Percentiles rank a stretch among this genome's conserved stretches.
These are phyloP conservation scores for Ptychoptera albimana DNA, from an alignment of 2,888 invertebrate species.

Conservation along the genomic window DNA sequence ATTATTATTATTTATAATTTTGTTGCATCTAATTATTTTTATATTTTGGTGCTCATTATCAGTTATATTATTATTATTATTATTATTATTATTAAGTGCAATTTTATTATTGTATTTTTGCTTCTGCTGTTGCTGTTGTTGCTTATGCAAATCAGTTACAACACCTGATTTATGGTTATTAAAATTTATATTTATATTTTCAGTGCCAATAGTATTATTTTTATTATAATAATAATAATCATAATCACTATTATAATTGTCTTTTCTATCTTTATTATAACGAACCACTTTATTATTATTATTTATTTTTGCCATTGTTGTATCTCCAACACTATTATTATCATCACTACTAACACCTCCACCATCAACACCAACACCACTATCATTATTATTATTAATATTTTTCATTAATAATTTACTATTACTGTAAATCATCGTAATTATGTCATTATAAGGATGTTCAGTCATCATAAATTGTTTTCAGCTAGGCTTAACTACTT, in stretches of 20 bases:
- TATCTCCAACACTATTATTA: no score
- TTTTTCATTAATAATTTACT: constrained; percentile 1
- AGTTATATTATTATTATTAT: constrained; percentile 1
- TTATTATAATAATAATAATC: background rate
- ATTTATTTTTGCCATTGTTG: no score
- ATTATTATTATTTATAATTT: no score
- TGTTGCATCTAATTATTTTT: no score
- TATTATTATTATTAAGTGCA: constrained; percentile 1
- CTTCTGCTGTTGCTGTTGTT: no score
- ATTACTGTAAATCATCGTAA: background rate
- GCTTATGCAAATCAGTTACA: no score
- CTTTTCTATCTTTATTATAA: no score
- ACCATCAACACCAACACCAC: background rate
- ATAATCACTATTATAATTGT: background rate
- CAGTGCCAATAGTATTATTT: background rate
- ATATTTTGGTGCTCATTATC: background rate
- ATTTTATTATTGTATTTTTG: background rate
- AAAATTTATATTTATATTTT: background rate
- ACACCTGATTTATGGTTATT: background rate
- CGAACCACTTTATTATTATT: no score
- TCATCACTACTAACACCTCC: background rate
- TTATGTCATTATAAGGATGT: background rate
- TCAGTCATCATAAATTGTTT: constrained; percentile 13
- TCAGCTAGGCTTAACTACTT: constrained; percentile 29
- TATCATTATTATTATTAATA: background rate